phyloP scores from a whole-genome alignment of 2,797 vertebrate genomes.

The Phyllotis vaccarum region DNA sequence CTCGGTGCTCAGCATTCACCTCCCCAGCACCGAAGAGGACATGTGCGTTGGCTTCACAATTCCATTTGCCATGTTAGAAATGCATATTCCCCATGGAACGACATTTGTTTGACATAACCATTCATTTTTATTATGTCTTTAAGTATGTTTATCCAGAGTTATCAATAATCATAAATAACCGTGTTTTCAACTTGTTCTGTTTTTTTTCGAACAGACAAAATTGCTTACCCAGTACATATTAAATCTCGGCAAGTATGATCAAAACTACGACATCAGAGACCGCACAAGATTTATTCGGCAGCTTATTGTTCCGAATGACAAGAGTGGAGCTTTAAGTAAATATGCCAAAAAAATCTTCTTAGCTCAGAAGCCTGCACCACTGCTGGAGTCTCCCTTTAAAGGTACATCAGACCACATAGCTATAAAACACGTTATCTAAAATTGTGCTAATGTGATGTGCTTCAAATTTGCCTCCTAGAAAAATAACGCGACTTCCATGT shows the following conservation, averaged over 20 bases:
- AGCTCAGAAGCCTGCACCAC: conserved; percentile 96
- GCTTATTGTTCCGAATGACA: conserved; percentile 98
- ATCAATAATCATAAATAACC: conserved; percentile 99
- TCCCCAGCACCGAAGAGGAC: conserved; percentile 91
- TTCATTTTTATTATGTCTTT: conserved; percentile 96
- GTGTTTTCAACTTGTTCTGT: conserved; percentile 90
- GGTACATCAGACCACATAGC: conserved; percentile 88
- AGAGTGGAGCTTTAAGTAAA: conserved; percentile 96
- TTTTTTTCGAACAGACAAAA: conserved; percentile 94
- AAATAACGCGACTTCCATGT: conserved; percentile 78
- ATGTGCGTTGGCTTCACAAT: conserved; percentile 91
- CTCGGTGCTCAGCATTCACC: conserved; percentile 92
- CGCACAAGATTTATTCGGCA: conserved; percentile 98
- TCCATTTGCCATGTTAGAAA: conserved; percentile 95
- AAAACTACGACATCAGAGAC: conserved; percentile 99
- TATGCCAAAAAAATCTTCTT: conserved; percentile 98
- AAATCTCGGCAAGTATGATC: conserved; percentile 99
- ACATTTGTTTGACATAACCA: conserved; percentile 95
- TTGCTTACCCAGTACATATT: conserved; percentile 99
- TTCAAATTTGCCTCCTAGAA: conserved; percentile 79
- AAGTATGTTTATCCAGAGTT: conserved; percentile 97
- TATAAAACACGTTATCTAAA: conserved; percentile 77
- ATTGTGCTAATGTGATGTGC: conserved; percentile 67
- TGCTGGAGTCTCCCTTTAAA: conserved; percentile 98
- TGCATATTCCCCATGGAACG: conserved; percentile 92